Conservation (phyloP, 2,888 invertebrate species). For the Macrostomum cliftonense region DNA sequence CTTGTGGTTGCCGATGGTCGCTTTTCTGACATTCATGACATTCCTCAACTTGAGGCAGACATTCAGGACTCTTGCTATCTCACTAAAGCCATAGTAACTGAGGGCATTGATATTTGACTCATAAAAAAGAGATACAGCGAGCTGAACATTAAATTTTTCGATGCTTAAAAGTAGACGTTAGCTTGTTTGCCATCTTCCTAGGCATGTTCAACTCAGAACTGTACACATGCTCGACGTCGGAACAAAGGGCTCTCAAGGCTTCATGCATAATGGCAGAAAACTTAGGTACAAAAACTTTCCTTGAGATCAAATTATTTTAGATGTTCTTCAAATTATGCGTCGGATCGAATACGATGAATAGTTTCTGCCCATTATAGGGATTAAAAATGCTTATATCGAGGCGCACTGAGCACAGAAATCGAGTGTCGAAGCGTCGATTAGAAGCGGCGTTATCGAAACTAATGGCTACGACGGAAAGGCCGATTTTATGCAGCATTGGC, state of each 20-base stretch:
- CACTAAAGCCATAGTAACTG: neutral
- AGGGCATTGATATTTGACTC: slow-evolving; percentile 1
- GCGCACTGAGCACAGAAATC: too few relatives aligned
- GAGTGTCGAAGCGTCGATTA: too few relatives aligned
- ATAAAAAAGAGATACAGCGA: neutral
- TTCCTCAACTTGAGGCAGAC: neutral
- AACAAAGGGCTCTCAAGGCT: neutral
- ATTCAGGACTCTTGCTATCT: neutral
- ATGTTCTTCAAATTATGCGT: slow-evolving; percentile 3
- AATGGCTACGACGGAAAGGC: too few relatives aligned
- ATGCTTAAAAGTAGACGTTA: neutral
- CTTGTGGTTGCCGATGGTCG: slow-evolving; percentile 1
- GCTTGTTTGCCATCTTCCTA: neutral
- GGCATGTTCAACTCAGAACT: neutral
- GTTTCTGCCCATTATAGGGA: neutral
- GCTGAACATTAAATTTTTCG: slow-evolving; percentile 1
- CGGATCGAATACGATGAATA: neutral
- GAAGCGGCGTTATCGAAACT: too few relatives aligned
- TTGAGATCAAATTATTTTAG: neutral
- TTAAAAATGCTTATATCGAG: neutral
- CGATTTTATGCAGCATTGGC: too few relatives aligned
- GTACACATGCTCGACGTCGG: neutral
- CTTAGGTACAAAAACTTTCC: neutral
- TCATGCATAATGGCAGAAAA: slow-evolving; percentile 1
- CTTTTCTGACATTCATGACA: neutral